phyloP scores from a whole-genome alignment of 2,113 vertebrate species.

The Microtus montanus region DNA sequence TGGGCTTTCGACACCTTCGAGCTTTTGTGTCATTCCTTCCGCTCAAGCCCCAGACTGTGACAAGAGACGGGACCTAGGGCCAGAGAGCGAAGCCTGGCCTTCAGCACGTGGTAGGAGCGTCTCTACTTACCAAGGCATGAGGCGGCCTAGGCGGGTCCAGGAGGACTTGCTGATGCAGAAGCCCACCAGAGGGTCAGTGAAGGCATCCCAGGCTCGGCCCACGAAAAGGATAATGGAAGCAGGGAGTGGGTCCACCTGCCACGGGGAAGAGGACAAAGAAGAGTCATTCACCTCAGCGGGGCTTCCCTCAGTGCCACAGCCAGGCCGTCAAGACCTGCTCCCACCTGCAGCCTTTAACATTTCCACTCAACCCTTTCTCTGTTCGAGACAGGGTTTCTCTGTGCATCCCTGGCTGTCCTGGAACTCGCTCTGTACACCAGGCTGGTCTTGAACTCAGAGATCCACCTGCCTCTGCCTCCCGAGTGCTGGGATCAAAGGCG shows the following conservation, averaged over 20 bases:
- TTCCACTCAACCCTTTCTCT: not conserved
- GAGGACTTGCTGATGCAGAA: slow-evolving; percentile 94
- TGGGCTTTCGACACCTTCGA: not conserved
- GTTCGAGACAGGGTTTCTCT: not conserved
- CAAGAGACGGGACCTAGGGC: not conserved
- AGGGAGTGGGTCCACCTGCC: slow-evolving; percentile 90
- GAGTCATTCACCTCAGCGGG: not conserved
- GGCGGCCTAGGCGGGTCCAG: slow-evolving; percentile 91
- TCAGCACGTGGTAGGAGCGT: not conserved
- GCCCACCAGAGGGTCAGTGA: slow-evolving; percentile 95
- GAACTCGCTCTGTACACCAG: not conserved
- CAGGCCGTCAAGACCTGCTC: not conserved
- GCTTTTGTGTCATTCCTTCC: slow-evolving; percentile 14
- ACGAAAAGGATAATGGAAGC: slow-evolving; percentile 96
- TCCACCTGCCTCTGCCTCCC: not conserved
- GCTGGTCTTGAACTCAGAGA: not conserved
- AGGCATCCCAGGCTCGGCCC: slow-evolving; percentile 94
- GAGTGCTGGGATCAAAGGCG: not conserved
- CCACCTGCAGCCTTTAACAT: not conserved
- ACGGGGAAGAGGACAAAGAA: not conserved
- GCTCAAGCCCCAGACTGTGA: not conserved
- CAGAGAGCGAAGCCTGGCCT: not conserved
- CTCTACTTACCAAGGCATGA: slow-evolving; percentile 95
- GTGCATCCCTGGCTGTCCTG: not conserved
- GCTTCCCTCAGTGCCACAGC: not conserved